phyloP scores from a whole-genome alignment of 2,888 invertebrate species.

The Cataglyphis altisquamis region DNA sequence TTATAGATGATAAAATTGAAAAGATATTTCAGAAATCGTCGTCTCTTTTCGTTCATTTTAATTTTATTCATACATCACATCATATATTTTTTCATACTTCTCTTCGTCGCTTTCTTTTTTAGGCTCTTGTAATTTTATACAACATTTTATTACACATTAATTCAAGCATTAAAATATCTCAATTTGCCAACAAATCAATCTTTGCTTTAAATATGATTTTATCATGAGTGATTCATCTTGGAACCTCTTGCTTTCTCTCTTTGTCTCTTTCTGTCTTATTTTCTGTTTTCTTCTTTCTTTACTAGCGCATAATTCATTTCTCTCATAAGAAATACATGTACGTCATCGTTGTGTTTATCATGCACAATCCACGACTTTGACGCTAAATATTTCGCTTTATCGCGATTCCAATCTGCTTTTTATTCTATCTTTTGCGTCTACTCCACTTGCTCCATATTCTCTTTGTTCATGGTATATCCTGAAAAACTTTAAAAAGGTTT shows the following conservation, averaged over 20 bases:
- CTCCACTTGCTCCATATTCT: conserved; percentile 43
- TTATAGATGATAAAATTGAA: conserved; percentile 70
- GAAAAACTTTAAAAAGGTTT: conserved; percentile 59
- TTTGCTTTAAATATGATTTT: conserved; percentile 77
- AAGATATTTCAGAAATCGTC: conserved; percentile 60
- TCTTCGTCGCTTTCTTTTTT: conserved; percentile 54
- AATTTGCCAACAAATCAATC: conserved; percentile 78
- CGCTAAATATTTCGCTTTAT: conserved; percentile 15
- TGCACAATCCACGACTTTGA: conserved; percentile 60
- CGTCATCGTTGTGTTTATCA: conserved; percentile 15
- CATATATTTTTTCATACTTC: conserved; percentile 49
- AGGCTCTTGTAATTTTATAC: conserved; percentile 76
- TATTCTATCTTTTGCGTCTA: background rate
- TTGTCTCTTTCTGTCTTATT: background rate
- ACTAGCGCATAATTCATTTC: conserved; percentile 18
- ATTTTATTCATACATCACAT: conserved; percentile 44
- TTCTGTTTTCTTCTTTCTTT: background rate
- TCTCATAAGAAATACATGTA: conserved; percentile 50
- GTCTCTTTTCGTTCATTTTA: conserved; percentile 25
- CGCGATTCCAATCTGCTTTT: conserved; percentile 29
- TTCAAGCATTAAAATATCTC: conserved; percentile 83
- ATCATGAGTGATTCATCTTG: conserved; percentile 64
- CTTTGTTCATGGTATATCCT: conserved; percentile 45
- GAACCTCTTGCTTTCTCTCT: conserved; percentile 37
- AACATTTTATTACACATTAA: conserved; percentile 69